A percentile compares a stretch with the other conserved stretches of the same genome.
These are phyloP conservation scores for Lasiommata megera DNA, from an alignment of 2,888 invertebrate species.

Conservation along the genomic window DNA sequence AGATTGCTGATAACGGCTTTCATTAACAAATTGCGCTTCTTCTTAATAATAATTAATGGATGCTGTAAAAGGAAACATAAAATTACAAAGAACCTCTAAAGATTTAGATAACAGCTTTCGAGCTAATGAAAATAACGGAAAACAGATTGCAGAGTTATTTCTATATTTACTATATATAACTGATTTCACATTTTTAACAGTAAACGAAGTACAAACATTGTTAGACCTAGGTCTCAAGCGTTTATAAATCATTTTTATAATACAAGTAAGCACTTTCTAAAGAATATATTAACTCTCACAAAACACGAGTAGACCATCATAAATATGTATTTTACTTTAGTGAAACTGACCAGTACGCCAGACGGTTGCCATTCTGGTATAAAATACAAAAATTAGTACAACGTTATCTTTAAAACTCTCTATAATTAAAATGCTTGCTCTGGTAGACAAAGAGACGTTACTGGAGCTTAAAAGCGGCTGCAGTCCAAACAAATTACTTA, in stretches of 20 bases:
- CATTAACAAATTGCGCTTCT: constrained; percentile 21
- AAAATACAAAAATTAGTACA: constrained; percentile 8
- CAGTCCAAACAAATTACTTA: constrained; percentile 31
- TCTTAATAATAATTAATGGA: constrained; percentile 19
- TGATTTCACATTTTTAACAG: too few relatives aligned
- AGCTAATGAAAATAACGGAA: neutral
- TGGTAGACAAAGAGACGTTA: constrained; percentile 26
- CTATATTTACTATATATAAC: too few relatives aligned
- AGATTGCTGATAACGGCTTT: constrained; percentile 22
- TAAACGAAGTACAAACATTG: too few relatives aligned
- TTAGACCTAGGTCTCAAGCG: too few relatives aligned
- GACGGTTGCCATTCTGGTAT: neutral
- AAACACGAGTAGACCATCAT: neutral
- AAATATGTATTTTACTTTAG: neutral
- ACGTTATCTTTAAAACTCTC: constrained; percentile 20
- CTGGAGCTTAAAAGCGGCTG: constrained; percentile 28
- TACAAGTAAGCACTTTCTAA: too few relatives aligned
- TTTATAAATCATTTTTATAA: too few relatives aligned
- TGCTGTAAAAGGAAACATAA: constrained; percentile 11
- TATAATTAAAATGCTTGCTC: constrained; percentile 25
- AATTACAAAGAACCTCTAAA: constrained; percentile 5
- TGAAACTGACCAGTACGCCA: neutral
- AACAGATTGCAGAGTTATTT: too few relatives aligned
- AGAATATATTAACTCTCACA: too few relatives aligned
- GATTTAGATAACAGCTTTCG: constrained; percentile 1